A percentile compares a stretch with the other conserved stretches of the same genome.
Evolutionary conservation across 2,113 vertebrate genomes (phyloP).

Genomic region (Willisornis vidua): DNA sequence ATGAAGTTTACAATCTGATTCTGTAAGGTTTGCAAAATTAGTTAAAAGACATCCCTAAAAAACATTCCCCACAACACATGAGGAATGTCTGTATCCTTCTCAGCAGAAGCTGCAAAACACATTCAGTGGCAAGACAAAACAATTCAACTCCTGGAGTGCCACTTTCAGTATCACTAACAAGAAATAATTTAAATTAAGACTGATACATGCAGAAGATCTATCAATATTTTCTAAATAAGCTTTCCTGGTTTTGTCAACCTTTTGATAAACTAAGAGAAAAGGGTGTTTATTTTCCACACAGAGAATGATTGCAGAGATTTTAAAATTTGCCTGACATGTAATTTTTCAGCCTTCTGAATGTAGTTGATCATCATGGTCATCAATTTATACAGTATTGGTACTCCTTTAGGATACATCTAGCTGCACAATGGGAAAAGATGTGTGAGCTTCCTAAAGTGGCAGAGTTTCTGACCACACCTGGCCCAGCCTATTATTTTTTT

Average conservation of each 20-base stretch:
- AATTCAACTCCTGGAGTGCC: background rate
- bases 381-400: background rate
- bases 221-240: background rate
- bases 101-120: background rate
- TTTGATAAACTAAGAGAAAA: background rate
- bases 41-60: slow-evolving; percentile 12
- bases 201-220: background rate
- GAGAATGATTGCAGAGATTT: background rate
- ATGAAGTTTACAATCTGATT: background rate
- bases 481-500: background rate
- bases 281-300: background rate
- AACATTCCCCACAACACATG: background rate
- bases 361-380: background rate
- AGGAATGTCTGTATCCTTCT: background rate
- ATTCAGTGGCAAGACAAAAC: background rate
- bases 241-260: background rate
- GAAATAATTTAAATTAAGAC: background rate
- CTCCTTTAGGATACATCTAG: background rate
- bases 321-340: background rate
- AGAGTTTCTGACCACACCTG: background rate
- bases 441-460: background rate
- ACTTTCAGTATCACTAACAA: background rate
- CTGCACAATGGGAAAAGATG: background rate
- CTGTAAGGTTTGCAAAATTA: background rate
- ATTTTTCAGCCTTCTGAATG: background rate